Base-by-base conservation (phyloP, 1,140 invertebrate genomes). In the Penaeus vannamei region DNA sequence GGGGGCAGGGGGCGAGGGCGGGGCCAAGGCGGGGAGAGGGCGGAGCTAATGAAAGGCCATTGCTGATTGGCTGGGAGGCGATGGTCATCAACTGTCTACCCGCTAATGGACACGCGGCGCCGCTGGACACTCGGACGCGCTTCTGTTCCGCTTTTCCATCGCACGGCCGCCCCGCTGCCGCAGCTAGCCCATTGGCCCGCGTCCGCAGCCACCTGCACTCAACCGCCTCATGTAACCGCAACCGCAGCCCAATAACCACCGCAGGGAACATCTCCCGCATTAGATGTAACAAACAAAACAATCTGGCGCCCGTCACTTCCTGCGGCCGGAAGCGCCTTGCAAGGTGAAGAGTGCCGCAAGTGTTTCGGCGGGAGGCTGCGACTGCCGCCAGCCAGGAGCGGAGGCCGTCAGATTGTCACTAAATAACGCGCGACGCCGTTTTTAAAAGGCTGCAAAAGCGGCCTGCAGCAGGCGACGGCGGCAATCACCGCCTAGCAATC, bases 81-180 rank as follows among this genome's bases (percentile, higher is more conserved):
- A 80, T n/a, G 82, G 60, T 64, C 87, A 89, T 89, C 87, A 89
- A 89, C 85, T n/a, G n/a, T n/a, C n/a, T 83, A 89, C 69, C 32
- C 29, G 87, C 32, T 89, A 89, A 89, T 84, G 82, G 76, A 89
- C n/a, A n/a, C 66, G 69, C 82, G 72, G 66, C 80, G 80, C 64
- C 26, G 86, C 53, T 83, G 86, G n/a, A 84, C 72, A 89, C 82
- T 32, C 59, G 69, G 72, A 66, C 59, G 72, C 66, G 82, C 82
- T n/a, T n/a, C n/a, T 84, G 69, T 89, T 89, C 72, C 82, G 82
- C 76, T n/a, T n/a, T n/a, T n/a, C 82, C 26, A 62, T 69, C 46
- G 69, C 82, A 61, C 87, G n/a, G 29, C 87, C 87, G 46, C 87
- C 82, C 82, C 72, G 81, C 81, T 26, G 8, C 84, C 29, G 62